Evolutionary conservation across 64 coral and sea anemone genomes (phyloP).

Genomic region (Dendrophyllia cribrosa): DNA sequence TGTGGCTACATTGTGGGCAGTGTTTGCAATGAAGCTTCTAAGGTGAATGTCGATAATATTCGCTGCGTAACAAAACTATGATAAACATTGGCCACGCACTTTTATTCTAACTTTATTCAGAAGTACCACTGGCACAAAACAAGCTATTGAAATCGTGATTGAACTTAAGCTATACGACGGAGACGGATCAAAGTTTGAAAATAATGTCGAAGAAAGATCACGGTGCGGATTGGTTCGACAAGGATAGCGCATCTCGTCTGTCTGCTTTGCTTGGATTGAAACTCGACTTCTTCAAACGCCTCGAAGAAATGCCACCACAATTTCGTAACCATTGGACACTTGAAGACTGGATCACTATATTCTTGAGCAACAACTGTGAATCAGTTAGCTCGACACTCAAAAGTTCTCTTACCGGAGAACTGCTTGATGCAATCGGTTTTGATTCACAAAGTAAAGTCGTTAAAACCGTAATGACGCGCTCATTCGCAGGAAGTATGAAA

Average conservation of each 20-base stretch:
- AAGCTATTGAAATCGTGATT: too few relatives aligned
- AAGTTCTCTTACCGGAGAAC: not conserved
- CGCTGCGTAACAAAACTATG: too few relatives aligned
- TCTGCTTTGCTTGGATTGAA: not conserved
- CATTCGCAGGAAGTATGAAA: not conserved
- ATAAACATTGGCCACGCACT: too few relatives aligned
- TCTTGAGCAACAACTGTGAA: not conserved
- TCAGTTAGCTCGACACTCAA: not conserved
- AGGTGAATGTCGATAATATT: too few relatives aligned
- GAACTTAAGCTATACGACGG: not conserved
- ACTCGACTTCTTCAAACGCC: constrained; percentile 9
- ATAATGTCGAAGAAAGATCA: not conserved
- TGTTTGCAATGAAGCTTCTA: too few relatives aligned
- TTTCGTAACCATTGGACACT: not conserved
- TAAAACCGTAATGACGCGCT: constrained; percentile 9
- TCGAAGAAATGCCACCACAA: not conserved
- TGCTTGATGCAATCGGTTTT: constrained; percentile 45
- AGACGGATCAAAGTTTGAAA: not conserved
- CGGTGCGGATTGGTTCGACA: not conserved
- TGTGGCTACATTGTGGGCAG: too few relatives aligned
- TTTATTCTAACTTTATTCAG: too few relatives aligned
- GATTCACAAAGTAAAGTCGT: not conserved
- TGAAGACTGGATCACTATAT: not conserved
- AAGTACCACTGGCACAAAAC: too few relatives aligned
- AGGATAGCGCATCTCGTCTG: not conserved